Base-by-base conservation (phyloP, 64 coral and sea anemone species). In the Exaiptasia diaphana region DNA sequence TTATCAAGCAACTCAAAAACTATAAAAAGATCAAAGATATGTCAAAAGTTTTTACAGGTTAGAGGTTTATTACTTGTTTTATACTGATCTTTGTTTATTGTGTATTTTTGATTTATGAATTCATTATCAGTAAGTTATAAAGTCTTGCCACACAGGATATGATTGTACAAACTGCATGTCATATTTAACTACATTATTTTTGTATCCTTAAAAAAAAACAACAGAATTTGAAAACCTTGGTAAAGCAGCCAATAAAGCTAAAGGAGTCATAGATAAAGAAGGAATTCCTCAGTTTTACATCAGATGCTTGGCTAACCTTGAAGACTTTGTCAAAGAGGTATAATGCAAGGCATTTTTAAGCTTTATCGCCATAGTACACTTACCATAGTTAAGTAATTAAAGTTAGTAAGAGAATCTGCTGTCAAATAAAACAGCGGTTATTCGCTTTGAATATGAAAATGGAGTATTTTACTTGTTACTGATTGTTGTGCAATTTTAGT, bases 171-270 rank as follows among this genome's bases (percentile, higher is more conserved):
- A n/a, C n/a, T n/a, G n/a, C n/a, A n/a, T n/a, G n/a, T n/a, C n/a
- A n/a, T n/a, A n/a, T n/a, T n/a, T n/a, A n/a, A n/a, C n/a, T n/a
- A n/a, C n/a, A n/a, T n/a, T n/a, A n/a, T n/a, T n/a, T n/a, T n/a
- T n/a, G n/a, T n/a, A n/a, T n/a, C n/a, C n/a, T n/a, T n/a, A n/a
- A n/a, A n/a, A n/a, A n/a, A n/a, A n/a, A n/a, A n/a, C n/a, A n/a
- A n/a, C 34, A 97, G 94, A 97, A 64, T 97, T 97, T 92, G 94
- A 97, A 69, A 97, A 97, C 64, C 89, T 97, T 80, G 94, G 94
- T 22, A 88, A 87, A 75, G 94, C 94, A 48, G 92, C 78, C 24
- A 73, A 61, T 13, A 97, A 97, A 79, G 94, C 94, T 6, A 97
- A 97, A 53, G 67, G 49, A 75, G 89, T 97, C 4, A 48, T 97